Evolutionary conservation across 2,888 invertebrate species (phyloP).

Genomic region (Hirtodrosophila histrioides): DNA sequence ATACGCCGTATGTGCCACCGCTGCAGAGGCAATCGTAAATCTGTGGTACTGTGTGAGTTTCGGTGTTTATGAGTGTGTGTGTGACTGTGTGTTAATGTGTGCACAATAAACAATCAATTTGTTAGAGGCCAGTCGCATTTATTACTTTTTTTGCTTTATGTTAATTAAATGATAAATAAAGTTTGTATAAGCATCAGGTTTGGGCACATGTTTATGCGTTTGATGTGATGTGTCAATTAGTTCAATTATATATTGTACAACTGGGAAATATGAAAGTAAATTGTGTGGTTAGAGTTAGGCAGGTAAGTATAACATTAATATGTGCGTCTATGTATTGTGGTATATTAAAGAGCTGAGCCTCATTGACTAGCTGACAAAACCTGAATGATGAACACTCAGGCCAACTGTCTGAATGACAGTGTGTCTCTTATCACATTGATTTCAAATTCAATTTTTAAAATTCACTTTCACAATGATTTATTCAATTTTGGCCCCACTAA

Average conservation of each 20-base stretch:
- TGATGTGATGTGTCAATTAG: conserved; percentile 64
- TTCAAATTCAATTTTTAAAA: too few species aligned
- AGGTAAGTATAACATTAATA: too few species aligned
- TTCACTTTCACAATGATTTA: too few species aligned
- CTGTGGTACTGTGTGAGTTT: conserved; percentile 33
- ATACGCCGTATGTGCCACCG: conserved; percentile 38
- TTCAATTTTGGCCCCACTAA: too few species aligned
- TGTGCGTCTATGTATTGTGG: too few species aligned
- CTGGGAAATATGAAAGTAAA: conserved; percentile 33
- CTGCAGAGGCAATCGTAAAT: conserved; percentile 48
- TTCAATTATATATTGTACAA: conserved; percentile 47
- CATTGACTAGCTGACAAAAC: too few species aligned
- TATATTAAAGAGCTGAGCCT: too few species aligned
- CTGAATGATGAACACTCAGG: too few species aligned
- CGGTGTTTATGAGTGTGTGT: conserved; percentile 35
- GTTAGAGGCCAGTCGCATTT: conserved; percentile 52
- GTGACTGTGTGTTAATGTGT: conserved; percentile 59
- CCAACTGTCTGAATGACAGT: too few species aligned
- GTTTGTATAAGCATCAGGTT: conserved; percentile 11
- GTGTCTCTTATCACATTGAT: too few species aligned
- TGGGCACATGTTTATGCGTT: conserved; percentile 52
- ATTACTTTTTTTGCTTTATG: conserved; percentile 48
- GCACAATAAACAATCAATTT: conserved; percentile 75
- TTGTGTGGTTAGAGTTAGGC: neutral
- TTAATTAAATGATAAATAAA: conserved; percentile 74